Base-by-base conservation (phyloP, 2,888 invertebrate species). In the Andrena praecox region DNA sequence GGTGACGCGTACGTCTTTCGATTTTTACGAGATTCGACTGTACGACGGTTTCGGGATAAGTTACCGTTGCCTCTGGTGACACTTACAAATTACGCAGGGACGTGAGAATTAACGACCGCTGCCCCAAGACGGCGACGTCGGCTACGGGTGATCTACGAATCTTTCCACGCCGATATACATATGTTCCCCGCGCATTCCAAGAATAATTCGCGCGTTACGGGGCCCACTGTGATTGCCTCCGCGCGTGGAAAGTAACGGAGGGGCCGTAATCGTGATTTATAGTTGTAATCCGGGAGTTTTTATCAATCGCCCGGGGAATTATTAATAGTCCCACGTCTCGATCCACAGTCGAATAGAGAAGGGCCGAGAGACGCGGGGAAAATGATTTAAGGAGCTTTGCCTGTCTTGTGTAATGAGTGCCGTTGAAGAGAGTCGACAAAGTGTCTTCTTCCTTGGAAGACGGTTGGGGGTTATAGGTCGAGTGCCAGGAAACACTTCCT, bases 21-120 rank as follows among this genome's bases (percentile, higher is more conserved):
- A 31, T 75, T 85, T 75, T 83, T 68, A 72, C 67, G 54, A 10
- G 52, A 64, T 68, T 59, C 62, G 24, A 70, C 29, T 33, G 8
- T 4, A 35, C 8, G 42, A 48, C 29, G 52, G 52, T 63, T 80
- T 75, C 3, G 7, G 66, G 74, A 85, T 78, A 83, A 82, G 68
- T 85, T 86, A 84, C 80, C 84, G 81, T 80, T 76, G 59, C 42
- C 68, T 67, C 16, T 42, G 74, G 64, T 33, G 86, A 86, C 86
- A 77, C 70, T 85, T 85, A 85, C 83, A 86, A 86, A 86, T 86
- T 85, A 68, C 81, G 8, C 10, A 24, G 63, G 62, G 69, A 67
- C 68, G 68, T 70, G 67, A 79, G 84, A 75, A 85, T 85, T 86
- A 84, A 85, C 74, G 85, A 80, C 68, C 63, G 24, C 52, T 62